Percentiles rank a stretch among this genome's conserved stretches.
These are phyloP conservation scores for Zygothrica quintamaculata DNA, from an alignment of 2,888 invertebrate species.

Conservation along the genomic window DNA sequence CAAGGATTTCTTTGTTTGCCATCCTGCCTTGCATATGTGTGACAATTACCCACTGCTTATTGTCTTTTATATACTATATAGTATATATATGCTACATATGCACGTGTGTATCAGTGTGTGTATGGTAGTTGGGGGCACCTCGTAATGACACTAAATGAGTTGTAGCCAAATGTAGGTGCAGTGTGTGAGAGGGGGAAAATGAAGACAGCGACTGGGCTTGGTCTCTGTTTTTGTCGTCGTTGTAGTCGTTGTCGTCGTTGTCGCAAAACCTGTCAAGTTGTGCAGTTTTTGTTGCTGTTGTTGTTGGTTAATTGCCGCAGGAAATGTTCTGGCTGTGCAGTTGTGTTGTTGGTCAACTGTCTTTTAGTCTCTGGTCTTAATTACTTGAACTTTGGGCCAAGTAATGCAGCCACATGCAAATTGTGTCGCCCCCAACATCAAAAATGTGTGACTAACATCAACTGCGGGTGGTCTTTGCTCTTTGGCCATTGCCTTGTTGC, in stretches of 20 bases:
- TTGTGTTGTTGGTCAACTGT: conserved; percentile 65
- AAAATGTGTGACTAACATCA: conserved; percentile 53
- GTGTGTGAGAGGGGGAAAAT: conserved; percentile 42
- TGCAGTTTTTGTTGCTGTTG: conserved; percentile 60
- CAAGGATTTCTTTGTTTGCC: conserved; percentile 80
- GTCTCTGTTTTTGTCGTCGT: conserved; percentile 48
- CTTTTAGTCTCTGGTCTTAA: conserved; percentile 62
- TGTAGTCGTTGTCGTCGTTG: conserved; percentile 39
- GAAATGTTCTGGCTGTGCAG: conserved; percentile 73
- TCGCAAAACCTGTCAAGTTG: conserved; percentile 72
- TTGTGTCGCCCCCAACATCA: conserved; percentile 31
- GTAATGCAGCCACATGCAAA: conserved; percentile 62
- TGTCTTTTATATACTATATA: conserved; percentile 32
- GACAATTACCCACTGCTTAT: conserved; percentile 73
- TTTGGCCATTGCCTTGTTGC: too few relatives aligned
- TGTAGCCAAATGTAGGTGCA: conserved; percentile 69
- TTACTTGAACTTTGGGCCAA: conserved; percentile 74
- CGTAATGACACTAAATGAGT: conserved; percentile 78
- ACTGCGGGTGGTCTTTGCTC: conserved; percentile 60
- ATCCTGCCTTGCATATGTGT: conserved; percentile 70
- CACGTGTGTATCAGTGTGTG: too few relatives aligned
- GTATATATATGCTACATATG: background rate
- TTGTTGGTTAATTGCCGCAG: conserved; percentile 73
- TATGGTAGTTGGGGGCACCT: conserved; percentile 12
- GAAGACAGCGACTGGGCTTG: conserved; percentile 42